Evolutionary conservation across 2,113 vertebrate species (phyloP).

Genomic region (Pomatorhinus ruficollis): DNA sequence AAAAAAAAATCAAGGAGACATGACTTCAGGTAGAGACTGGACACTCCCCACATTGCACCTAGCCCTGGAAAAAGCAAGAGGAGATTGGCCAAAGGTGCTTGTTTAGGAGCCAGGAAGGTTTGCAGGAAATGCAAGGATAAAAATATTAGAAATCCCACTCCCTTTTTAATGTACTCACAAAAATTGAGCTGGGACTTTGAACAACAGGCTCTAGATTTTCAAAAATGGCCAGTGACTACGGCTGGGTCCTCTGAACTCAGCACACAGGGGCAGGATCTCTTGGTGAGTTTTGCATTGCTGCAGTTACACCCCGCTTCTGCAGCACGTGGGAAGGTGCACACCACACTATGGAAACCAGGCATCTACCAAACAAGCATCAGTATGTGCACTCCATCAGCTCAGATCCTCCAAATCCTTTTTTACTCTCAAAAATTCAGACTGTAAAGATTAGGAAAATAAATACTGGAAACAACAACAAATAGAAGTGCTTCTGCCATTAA

Average conservation of each 20-base stretch:
- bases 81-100: not conserved
- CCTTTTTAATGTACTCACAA: not conserved
- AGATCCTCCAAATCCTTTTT: not conserved
- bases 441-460: not conserved
- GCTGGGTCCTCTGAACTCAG: not conserved
- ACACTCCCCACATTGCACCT: not conserved
- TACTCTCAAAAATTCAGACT: not conserved
- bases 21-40: not conserved
- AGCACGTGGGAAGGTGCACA: not conserved
- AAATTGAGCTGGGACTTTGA: not conserved
- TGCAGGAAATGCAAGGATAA: not conserved
- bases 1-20: not conserved
- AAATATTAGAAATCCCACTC: not conserved
- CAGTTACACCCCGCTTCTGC: not conserved
- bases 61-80: not conserved
- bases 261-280: not conserved
- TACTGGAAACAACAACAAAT: not conserved
- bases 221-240: not conserved
- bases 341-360: not conserved
- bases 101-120: not conserved
- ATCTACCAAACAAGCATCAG: not conserved
- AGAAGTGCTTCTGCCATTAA: slow-evolving; percentile 1
- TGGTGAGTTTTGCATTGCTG: not conserved
- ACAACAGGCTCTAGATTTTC: not conserved
- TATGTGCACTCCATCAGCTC: not conserved